Evolutionary conservation across 2,888 invertebrate species (phyloP).

Genomic region (Acanthopleura granulata): DNA sequence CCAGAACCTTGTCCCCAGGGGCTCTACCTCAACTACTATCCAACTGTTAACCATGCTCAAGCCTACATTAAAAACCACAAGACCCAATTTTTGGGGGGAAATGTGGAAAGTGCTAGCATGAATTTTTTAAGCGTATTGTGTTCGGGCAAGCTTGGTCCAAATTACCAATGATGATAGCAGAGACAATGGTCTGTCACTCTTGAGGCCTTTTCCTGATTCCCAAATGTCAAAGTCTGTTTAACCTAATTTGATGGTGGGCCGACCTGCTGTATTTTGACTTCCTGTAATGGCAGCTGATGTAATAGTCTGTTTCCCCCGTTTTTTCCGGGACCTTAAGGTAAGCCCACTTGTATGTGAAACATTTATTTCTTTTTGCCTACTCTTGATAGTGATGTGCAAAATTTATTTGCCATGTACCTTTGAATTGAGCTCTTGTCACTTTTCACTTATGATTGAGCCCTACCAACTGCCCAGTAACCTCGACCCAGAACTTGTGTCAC

Average conservation of each 20-base stretch:
- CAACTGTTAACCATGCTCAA: neutral
- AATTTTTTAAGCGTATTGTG: neutral
- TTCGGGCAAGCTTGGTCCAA: neutral
- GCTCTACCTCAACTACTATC: neutral
- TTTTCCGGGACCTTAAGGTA: conserved; percentile 11
- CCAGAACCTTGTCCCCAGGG: neutral
- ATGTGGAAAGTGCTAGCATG: neutral
- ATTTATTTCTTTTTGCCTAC: no score
- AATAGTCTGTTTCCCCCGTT: neutral
- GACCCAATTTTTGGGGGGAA: neutral
- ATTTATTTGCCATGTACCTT: no score
- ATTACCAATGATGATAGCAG: neutral
- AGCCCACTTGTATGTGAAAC: neutral
- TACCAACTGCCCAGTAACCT: no score
- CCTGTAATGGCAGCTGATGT: conserved; percentile 14
- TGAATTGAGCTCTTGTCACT: no score
- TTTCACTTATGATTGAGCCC: no score
- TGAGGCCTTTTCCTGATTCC: neutral
- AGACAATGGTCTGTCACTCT: neutral
- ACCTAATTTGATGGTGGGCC: no score
- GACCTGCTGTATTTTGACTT: neutral
- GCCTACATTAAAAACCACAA: conserved; percentile 14
- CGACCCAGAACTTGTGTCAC: no score
- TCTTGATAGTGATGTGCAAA: no score
- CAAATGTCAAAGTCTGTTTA: neutral